A percentile compares a stretch with the other conserved stretches of the same genome.
These are phyloP conservation scores for Sinopyrophorus schimmeli DNA, from an alignment of 2,888 invertebrate genomes.

Conservation along the genomic window DNA sequence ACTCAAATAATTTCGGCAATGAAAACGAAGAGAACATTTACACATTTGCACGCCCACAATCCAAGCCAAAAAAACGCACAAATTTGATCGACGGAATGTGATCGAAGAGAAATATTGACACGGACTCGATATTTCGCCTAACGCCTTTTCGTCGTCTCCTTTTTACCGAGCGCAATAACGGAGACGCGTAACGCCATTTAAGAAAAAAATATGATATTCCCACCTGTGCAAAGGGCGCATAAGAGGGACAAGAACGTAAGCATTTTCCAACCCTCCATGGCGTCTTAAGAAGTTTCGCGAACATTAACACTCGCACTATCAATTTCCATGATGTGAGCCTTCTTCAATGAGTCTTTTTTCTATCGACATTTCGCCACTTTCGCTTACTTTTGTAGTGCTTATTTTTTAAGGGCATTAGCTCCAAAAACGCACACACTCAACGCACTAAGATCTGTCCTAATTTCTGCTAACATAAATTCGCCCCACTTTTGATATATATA, in stretches of 20 bases:
- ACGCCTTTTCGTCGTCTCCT: too few relatives aligned
- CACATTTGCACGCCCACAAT: too few relatives aligned
- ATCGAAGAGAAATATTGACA: slow-evolving; percentile 3
- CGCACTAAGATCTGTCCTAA: too few relatives aligned
- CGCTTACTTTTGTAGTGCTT: slow-evolving; percentile 21
- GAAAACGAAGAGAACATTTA: too few relatives aligned
- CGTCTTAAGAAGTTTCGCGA: slow-evolving; percentile 34
- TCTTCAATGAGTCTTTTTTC: slow-evolving; percentile 26
- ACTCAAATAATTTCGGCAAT: too few relatives aligned
- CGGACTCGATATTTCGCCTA: too few relatives aligned
- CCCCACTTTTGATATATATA: slow-evolving; percentile 12
- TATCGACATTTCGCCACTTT: slow-evolving; percentile 26
- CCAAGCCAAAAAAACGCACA: too few relatives aligned
- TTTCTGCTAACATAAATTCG: slow-evolving; percentile 21
- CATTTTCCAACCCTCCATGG: slow-evolving; percentile 41
- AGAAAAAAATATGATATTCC: slow-evolving; percentile 32
- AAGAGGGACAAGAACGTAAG: slow-evolving; percentile 43
- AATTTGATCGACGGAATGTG: too few relatives aligned
- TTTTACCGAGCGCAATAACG: too few relatives aligned
- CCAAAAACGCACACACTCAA: too few relatives aligned
- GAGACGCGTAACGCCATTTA: too few relatives aligned
- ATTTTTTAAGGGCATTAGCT: too few relatives aligned
- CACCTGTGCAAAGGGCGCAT: slow-evolving; percentile 43
- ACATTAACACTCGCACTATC: slow-evolving; percentile 35
- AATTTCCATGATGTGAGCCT: slow-evolving; percentile 32